Evolutionary conservation across 2,113 vertebrate genomes (phyloP).

Genomic region (Helogale parvula): DNA sequence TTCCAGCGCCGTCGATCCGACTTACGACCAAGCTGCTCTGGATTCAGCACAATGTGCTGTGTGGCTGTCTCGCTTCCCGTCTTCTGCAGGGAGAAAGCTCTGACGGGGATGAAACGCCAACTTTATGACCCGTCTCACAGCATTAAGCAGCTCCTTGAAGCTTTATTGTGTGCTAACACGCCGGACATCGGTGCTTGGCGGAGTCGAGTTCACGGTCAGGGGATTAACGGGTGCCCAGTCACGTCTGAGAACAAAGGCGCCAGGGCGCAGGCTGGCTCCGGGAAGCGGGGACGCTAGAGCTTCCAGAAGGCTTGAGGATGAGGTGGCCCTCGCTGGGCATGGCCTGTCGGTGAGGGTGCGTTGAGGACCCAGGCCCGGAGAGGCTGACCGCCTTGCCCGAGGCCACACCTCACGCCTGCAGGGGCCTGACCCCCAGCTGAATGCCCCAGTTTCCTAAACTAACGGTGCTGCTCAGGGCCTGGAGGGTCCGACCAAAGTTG

Average conservation of each 20-base stretch:
- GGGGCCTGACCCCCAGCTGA: neutral
- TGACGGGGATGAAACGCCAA: slow-evolving; percentile 51
- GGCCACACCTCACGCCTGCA: neutral
- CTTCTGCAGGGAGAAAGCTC: slow-evolving; percentile 66
- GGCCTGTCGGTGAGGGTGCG: too few species aligned
- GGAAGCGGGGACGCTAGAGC: slow-evolving; percentile 57
- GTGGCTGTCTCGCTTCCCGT: neutral
- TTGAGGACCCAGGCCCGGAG: neutral
- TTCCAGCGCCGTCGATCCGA: neutral
- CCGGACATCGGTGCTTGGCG: slow-evolving; percentile 77
- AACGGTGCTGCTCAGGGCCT: neutral
- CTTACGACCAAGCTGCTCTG: neutral
- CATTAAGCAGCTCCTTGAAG: slow-evolving; percentile 73
- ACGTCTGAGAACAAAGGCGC: slow-evolving; percentile 69
- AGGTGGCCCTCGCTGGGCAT: neutral
- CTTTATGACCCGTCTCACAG: slow-evolving; percentile 64
- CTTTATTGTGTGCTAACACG: slow-evolving; percentile 69
- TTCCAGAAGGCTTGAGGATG: slow-evolving; percentile 35
- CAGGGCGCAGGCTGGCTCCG: slow-evolving; percentile 61
- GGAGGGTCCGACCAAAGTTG: neutral
- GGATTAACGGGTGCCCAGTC: slow-evolving; percentile 79
- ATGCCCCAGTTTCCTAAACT: neutral
- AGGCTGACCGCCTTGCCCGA: neutral
- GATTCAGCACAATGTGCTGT: neutral
- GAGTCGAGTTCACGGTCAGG: slow-evolving; percentile 62